Evolutionary conservation across 2,797 vertebrate genomes (phyloP).

Genomic region (Pseudochaenichthys georgianus): DNA sequence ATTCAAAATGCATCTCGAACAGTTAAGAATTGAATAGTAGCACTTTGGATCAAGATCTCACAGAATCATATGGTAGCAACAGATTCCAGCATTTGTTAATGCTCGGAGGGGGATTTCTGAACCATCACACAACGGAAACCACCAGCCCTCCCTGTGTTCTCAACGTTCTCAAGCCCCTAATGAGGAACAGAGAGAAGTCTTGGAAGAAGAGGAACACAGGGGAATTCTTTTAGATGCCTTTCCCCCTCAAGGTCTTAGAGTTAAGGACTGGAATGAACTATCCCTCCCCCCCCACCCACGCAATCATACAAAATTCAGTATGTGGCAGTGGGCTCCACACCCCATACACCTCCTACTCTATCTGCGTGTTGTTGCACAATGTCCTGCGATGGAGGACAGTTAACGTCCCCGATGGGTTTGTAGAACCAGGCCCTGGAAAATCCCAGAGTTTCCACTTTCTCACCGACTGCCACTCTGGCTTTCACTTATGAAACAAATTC

Average conservation of each 20-base stretch:
- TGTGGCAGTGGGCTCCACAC: slow-evolving; percentile 15
- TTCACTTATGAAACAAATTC: slow-evolving; percentile 38
- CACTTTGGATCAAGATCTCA: background rate
- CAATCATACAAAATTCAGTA: slow-evolving; percentile 38
- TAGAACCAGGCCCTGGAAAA: slow-evolving; percentile 80
- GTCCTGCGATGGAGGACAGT: slow-evolving; percentile 61
- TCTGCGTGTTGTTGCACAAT: slow-evolving; percentile 39
- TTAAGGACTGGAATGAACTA: slow-evolving; percentile 67
- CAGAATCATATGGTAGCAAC: slow-evolving; percentile 1
- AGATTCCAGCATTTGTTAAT: slow-evolving; percentile 21
- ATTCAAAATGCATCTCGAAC: background rate
- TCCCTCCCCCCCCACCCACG: slow-evolving; percentile 29
- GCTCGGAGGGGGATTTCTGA: slow-evolving; percentile 63
- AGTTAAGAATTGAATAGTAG: background rate
- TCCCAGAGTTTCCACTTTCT: slow-evolving; percentile 81
- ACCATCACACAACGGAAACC: slow-evolving; percentile 49
- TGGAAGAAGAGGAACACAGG: slow-evolving; percentile 47
- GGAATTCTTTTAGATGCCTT: slow-evolving; percentile 59
- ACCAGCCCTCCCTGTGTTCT: slow-evolving; percentile 41
- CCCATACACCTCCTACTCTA: slow-evolving; percentile 23
- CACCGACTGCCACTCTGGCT: slow-evolving; percentile 51
- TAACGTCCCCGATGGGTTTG: slow-evolving; percentile 60
- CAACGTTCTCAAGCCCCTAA: slow-evolving; percentile 72
- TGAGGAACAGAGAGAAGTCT: slow-evolving; percentile 66
- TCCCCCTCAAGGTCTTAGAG: slow-evolving; percentile 58